Evolutionary conservation across 2,113 vertebrate genomes (phyloP).

Genomic region (Trochalopteron elliotii): DNA sequence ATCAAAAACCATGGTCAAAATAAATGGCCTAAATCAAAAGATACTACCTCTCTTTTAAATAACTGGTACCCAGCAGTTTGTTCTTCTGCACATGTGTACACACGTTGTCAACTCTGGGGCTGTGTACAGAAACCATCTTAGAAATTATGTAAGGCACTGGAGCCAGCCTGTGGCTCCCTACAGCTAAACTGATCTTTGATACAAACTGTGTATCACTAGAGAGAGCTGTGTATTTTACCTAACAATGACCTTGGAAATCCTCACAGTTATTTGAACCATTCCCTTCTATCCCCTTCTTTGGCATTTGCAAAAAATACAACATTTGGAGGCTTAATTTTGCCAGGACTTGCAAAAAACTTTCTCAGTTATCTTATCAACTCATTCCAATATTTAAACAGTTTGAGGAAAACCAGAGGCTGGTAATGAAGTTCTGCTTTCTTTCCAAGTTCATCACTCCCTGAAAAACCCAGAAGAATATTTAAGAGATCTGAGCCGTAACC

Average conservation of each 20-base stretch:
- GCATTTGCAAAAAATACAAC: background rate
- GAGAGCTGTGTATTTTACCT: background rate
- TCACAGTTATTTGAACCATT: background rate
- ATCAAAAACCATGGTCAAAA: background rate
- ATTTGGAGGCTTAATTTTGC: background rate
- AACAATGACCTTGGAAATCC: background rate
- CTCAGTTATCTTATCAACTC: background rate
- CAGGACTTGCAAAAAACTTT: background rate
- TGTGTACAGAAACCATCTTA: background rate
- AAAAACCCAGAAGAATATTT: background rate
- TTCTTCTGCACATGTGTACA: background rate
- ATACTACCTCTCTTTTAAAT: background rate
- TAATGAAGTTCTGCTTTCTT: background rate
- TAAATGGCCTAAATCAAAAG: background rate
- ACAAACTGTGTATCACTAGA: background rate
- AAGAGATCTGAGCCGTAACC: background rate
- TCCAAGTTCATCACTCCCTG: background rate
- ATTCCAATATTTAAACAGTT: background rate
- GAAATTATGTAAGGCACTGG: fast-evolving
- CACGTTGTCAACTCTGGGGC: background rate
- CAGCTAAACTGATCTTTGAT: background rate
- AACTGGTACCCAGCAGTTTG: background rate
- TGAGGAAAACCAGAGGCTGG: background rate
- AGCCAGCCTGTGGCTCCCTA: background rate
- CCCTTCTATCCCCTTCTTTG: background rate